A percentile compares a stretch with the other conserved stretches of the same genome.
phyloP scores from a whole-genome alignment of 2,888 invertebrate genomes.

The Stegophylla sp. region DNA sequence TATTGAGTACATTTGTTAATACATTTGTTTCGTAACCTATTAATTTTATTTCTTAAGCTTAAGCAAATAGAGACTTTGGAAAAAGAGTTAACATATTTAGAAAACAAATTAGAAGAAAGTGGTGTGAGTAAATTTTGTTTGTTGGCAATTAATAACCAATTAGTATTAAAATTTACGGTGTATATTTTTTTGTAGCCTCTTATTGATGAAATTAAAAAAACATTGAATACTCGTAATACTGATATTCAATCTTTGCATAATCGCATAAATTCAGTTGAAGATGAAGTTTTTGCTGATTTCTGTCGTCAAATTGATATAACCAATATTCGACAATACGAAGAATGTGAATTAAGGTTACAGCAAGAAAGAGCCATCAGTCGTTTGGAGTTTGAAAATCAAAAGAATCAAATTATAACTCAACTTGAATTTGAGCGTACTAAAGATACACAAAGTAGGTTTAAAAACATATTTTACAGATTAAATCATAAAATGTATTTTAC shows the following conservation, averaged over 20 bases:
- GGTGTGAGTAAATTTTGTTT: conserved; percentile 68
- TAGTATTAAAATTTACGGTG: conserved; percentile 1
- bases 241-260: conserved; percentile 90
- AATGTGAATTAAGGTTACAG: conserved; percentile 91
- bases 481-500: not conserved
- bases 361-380: conserved; percentile 94
- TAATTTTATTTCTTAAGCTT: conserved; percentile 61
- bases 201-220: conserved; percentile 72
- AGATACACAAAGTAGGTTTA: conserved; percentile 83
- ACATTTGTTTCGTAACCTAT: too few relatives aligned
- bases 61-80: conserved; percentile 70
- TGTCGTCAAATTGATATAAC: conserved; percentile 92
- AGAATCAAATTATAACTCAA: conserved; percentile 90
- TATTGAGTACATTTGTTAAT: not conserved
- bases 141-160: not conserved
- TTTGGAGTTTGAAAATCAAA: conserved; percentile 96
- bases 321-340: conserved; percentile 98
- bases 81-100: conserved; percentile 72
- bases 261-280: conserved; percentile 96
- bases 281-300: conserved; percentile 92
- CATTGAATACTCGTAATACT: conserved; percentile 74
- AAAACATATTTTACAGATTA: too few relatives aligned
- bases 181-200: conserved; percentile 68
- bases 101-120: conserved; percentile 74
- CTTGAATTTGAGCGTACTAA: conserved; percentile 94